phyloP scores from a whole-genome alignment of 2,888 invertebrate genomes.

The Scrobipalpa atriplicella region DNA sequence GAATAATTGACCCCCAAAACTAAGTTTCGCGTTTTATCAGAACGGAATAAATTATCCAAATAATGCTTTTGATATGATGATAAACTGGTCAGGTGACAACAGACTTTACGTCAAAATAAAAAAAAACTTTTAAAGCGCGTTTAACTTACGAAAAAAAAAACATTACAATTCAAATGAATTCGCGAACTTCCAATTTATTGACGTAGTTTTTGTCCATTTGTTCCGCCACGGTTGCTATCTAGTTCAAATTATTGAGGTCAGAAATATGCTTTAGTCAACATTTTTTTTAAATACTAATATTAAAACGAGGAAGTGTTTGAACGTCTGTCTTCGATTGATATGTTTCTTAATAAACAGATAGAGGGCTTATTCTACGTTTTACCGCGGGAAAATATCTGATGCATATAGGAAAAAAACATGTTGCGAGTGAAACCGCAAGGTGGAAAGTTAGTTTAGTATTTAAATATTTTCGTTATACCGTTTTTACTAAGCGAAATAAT shows the following conservation, averaged over 20 bases:
- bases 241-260: constrained; percentile 37
- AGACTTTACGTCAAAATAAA: background rate
- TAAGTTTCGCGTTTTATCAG: background rate
- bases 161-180: constrained; percentile 21
- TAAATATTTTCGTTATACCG: background rate
- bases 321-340: no score
- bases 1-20: background rate
- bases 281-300: background rate
- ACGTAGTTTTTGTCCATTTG: constrained; percentile 37
- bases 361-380: no score
- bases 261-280: constrained; percentile 21
- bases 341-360: no score
- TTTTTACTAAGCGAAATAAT: background rate
- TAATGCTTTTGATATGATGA: background rate
- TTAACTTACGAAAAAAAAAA: background rate
- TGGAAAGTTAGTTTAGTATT: no score
- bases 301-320: background rate
- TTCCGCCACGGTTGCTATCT: constrained; percentile 40
- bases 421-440: no score
- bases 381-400: no score
- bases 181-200: constrained; percentile 12
- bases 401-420: no score
- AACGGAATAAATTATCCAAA: background rate
- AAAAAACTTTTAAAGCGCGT: background rate
- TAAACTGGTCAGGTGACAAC: background rate